Evolutionary conservation across 2,113 vertebrate species (phyloP), one percentile per base, ranked within the genome.

Genomic region (Vanacampus margaritifer): DNA sequence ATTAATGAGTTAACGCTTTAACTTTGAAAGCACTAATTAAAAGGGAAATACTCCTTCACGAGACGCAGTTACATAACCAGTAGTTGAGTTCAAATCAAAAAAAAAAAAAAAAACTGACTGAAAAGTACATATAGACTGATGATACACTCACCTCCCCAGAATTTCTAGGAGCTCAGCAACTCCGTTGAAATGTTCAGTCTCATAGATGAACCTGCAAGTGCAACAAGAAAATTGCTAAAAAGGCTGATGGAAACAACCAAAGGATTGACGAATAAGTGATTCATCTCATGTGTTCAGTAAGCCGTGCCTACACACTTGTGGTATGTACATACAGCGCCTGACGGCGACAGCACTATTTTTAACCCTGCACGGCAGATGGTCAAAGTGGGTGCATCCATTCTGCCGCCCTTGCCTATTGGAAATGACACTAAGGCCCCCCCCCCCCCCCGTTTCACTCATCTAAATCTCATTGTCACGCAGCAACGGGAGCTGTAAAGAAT

Each of bases 91-190:
- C 54, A 57, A 32, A 57, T 8, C 14, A 32, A 57, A 57, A 57
- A 19, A 8, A 23, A 63, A 24, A 41, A 24, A 16, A 43, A 60
- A 37, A 36, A 17, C 7, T 9, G 17, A n/a, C 45, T 65, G 39
- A 36, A 37, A 61, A 23, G 59, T 11, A 17, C 3, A 17, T 58
- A 19, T 37, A 60, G 19, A 21, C 12, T 53, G 57, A 68, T 21
- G 1, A 5, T 19, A 32, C 1, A 71, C 88, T 89, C 65, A 92
- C 92, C 92, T 92, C 68, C 92, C 92, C 66, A 93, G 85, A 66
- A 93, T 93, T 82, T 93, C 91, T 19, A 92, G 81, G 12, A 92
- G 81, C 75, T 92, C 91, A 36, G 91, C 88, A 0, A 93, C 90
- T 53, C 91, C 91, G 3, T 92, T 93, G 71, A 92, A 93, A 78